Conservation (phyloP, 2,797 vertebrate genomes). For the Fistularia commersonii region DNA sequence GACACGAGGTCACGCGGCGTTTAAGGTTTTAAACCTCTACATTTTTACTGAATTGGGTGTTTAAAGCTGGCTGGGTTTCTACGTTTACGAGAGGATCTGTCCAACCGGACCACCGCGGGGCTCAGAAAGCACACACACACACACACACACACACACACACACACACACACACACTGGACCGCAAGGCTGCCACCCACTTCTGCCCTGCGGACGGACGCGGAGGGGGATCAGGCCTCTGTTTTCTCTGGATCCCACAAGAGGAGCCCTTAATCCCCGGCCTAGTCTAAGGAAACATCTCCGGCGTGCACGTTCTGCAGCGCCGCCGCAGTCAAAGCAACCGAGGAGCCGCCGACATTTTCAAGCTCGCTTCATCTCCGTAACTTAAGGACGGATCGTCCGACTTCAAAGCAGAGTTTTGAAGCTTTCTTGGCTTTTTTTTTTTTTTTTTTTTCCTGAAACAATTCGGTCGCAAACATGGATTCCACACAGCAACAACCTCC, state of each 20-base stretch:
- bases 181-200: slow-evolving; percentile 26
- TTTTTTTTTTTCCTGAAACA: too few relatives aligned
- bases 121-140: background rate
- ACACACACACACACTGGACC: slow-evolving; percentile 18
- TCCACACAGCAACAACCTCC: too few relatives aligned
- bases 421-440: too few relatives aligned
- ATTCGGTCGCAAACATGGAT: too few relatives aligned
- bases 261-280: slow-evolving; percentile 67
- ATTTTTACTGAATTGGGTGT: too few relatives aligned
- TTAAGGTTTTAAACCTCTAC: too few relatives aligned
- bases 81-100: too few relatives aligned
- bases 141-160: slow-evolving; percentile 3
- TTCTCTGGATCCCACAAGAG: slow-evolving; percentile 59
- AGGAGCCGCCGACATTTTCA: slow-evolving; percentile 34
- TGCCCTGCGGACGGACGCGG: slow-evolving; percentile 40
- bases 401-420: slow-evolving; percentile 25
- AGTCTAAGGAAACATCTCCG: slow-evolving; percentile 68
- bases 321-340: slow-evolving; percentile 45
- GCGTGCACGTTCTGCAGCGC: slow-evolving; percentile 49
- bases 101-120: too few relatives aligned
- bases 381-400: slow-evolving; percentile 29
- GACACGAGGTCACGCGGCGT: too few relatives aligned
- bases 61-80: background rate
- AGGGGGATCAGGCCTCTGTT: slow-evolving; percentile 63
- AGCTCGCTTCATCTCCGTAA: slow-evolving; percentile 23